phyloP scores from a whole-genome alignment of 2,888 invertebrate species.

The Platycheirus albimanus region DNA sequence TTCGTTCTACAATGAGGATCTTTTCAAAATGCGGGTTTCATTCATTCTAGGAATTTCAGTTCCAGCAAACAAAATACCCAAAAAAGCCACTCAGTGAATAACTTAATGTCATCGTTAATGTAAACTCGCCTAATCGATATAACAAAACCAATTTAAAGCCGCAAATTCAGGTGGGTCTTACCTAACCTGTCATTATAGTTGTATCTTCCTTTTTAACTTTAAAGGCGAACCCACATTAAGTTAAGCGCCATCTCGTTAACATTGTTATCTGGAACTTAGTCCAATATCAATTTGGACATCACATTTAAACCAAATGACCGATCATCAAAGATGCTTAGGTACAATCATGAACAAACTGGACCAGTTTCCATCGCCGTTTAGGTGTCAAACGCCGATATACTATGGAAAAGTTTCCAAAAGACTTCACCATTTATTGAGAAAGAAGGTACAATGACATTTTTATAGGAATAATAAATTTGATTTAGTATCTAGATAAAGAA shows the following conservation, averaged over 20 bases:
- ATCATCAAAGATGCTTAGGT: neutral
- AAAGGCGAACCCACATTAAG: neutral
- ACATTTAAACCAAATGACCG: conserved; percentile 23
- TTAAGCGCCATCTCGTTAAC: neutral
- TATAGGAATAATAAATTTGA: conserved; percentile 63
- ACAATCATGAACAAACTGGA: neutral
- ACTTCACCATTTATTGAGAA: too few relatives aligned
- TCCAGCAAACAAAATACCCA: neutral
- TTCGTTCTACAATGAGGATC: too few relatives aligned
- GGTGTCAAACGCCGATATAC: neutral
- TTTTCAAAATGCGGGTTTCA: neutral
- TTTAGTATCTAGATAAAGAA: conserved; percentile 60
- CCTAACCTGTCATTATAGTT: neutral
- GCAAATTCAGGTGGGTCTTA: conserved; percentile 6
- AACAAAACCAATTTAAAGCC: neutral
- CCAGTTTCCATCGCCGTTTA: neutral
- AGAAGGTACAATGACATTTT: conserved; percentile 61
- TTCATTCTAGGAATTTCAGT: too few relatives aligned
- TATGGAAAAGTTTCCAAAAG: neutral
- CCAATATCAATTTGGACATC: conserved; percentile 8
- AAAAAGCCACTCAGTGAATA: too few relatives aligned
- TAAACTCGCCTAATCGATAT: neutral
- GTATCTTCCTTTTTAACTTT: neutral
- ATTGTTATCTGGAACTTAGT: neutral
- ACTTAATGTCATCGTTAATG: neutral